Evolutionary conservation across 1,140 invertebrate species (phyloP).

Genomic region (Drosophila mayri): DNA sequence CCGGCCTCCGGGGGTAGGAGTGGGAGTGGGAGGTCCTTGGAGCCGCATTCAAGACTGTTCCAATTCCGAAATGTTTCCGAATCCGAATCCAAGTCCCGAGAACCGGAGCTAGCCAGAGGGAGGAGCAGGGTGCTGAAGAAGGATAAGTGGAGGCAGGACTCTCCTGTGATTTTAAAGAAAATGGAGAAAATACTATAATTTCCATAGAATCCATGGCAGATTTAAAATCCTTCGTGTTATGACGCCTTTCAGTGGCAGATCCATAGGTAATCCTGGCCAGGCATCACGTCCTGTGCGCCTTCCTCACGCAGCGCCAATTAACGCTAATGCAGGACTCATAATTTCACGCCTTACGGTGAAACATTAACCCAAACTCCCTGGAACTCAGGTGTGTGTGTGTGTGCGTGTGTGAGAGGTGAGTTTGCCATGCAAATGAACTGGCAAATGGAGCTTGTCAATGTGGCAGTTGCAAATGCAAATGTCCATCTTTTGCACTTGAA

Average conservation of each 20-base stretch:
- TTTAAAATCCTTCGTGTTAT: slow-evolving; percentile 23
- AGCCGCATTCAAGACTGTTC: slow-evolving; percentile 60
- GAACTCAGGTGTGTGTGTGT: background rate
- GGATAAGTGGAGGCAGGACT: background rate
- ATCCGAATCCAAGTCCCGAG: background rate
- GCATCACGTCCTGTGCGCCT: slow-evolving; percentile 26
- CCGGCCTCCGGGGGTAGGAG: slow-evolving; percentile 3
- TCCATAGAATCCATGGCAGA: slow-evolving; percentile 12
- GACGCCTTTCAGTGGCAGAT: slow-evolving; percentile 1
- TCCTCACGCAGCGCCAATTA: slow-evolving; percentile 58
- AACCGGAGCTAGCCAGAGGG: background rate
- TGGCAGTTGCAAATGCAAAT: slow-evolving; percentile 44
- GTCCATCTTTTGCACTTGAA: background rate
- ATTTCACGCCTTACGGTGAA: slow-evolving; percentile 67
- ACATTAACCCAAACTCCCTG: slow-evolving; percentile 13
- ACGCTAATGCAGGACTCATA: slow-evolving; percentile 69
- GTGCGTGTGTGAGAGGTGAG: background rate
- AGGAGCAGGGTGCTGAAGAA: background rate
- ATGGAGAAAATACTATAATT: slow-evolving; percentile 26
- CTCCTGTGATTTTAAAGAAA: slow-evolving; percentile 25
- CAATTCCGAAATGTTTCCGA: slow-evolving; percentile 67
- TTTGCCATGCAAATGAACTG: slow-evolving; percentile 61
- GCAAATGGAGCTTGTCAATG: slow-evolving; percentile 76
- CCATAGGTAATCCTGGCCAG: slow-evolving; percentile 21
- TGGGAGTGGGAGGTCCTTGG: slow-evolving; percentile 20